Conservation (phyloP, 2,797 vertebrate species). For the Scleropages formosus region DNA sequence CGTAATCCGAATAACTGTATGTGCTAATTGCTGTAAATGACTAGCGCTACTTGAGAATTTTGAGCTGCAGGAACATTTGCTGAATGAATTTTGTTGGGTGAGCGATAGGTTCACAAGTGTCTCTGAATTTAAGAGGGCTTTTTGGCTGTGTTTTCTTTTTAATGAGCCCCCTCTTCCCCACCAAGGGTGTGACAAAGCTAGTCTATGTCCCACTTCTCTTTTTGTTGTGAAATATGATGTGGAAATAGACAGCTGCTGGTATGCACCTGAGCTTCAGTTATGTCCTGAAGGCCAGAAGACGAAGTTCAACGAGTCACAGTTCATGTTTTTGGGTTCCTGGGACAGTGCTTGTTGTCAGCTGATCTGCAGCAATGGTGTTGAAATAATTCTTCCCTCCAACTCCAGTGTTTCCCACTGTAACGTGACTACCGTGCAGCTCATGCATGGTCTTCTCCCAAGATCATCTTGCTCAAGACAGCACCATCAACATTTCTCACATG, state of each 20-base stretch:
- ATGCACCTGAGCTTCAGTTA: too few relatives aligned
- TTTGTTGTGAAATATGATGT: conserved; percentile 12
- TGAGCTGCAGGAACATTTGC: too few relatives aligned
- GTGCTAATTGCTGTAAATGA: not conserved
- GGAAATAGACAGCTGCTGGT: not conserved
- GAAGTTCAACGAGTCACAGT: not conserved
- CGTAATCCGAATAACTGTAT: not conserved
- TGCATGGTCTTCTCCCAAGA: not conserved
- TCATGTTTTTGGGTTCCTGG: not conserved
- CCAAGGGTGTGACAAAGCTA: not conserved
- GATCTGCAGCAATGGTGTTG: too few relatives aligned
- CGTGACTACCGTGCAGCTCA: too few relatives aligned
- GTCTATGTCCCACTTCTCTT: not conserved
- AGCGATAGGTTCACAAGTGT: too few relatives aligned
- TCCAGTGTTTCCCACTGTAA: too few relatives aligned
- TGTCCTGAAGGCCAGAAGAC: not conserved
- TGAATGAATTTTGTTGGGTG: too few relatives aligned
- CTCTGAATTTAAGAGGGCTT: too few relatives aligned
- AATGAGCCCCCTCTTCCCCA: not conserved
- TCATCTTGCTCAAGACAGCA: too few relatives aligned
- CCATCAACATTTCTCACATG: not conserved
- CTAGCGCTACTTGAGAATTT: conserved; percentile 5
- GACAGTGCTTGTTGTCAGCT: not conserved
- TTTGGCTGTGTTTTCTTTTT: not conserved
- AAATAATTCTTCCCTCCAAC: too few relatives aligned